These are phyloP conservation scores for Orthosia incerta DNA, from an alignment of 2,888 invertebrate species.

Conservation along the genomic window DNA sequence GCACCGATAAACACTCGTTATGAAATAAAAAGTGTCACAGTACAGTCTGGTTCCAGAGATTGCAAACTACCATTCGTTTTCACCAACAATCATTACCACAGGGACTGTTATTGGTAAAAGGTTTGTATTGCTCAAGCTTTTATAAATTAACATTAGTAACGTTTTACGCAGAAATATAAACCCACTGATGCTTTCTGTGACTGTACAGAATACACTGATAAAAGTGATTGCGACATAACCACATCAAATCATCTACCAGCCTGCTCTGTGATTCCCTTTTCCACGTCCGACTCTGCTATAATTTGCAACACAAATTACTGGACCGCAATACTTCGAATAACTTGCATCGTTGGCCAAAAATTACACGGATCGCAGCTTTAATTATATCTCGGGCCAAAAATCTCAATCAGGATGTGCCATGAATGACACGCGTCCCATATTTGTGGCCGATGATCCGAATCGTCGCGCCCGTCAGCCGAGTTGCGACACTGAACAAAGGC, in stretches of 20 bases:
- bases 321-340: slow-evolving; percentile 55
- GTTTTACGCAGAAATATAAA: slow-evolving; percentile 13
- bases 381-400: slow-evolving; percentile 67
- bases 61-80: no score
- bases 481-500: slow-evolving; percentile 77
- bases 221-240: slow-evolving; percentile 51
- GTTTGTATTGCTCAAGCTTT: neutral
- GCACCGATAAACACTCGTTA: neutral
- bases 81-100: no score
- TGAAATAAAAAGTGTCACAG: no score
- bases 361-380: slow-evolving; percentile 60
- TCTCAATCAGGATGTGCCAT: slow-evolving; percentile 74
- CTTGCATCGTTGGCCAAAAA: slow-evolving; percentile 62
- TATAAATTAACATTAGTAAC: neutral
- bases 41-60: neutral
- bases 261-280: slow-evolving; percentile 57
- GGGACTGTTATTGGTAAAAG: no score
- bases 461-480: slow-evolving; percentile 74
- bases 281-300: slow-evolving; percentile 44
- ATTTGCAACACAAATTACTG: slow-evolving; percentile 59
- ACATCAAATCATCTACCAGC: slow-evolving; percentile 47
- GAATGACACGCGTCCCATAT: slow-evolving; percentile 79
- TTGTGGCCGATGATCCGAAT: slow-evolving; percentile 77
- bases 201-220: slow-evolving; percentile 38
- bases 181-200: slow-evolving; percentile 32